A percentile compares a stretch with the other conserved stretches of the same genome.
These are phyloP conservation scores for Simalia tracyae DNA, from an alignment of 2,797 vertebrate genomes.

Conservation along the genomic window DNA sequence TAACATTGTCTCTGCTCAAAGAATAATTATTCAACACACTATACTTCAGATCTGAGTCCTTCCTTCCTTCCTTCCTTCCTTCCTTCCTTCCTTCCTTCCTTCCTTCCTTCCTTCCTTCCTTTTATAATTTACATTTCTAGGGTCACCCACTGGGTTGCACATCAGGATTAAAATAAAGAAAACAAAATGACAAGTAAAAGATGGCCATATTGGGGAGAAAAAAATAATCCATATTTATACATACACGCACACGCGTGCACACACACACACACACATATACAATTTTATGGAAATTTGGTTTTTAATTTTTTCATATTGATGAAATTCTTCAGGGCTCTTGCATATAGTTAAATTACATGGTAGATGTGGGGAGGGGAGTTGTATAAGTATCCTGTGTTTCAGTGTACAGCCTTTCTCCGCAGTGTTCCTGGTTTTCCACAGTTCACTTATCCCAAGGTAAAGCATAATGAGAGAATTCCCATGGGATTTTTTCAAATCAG, in stretches of 20 bases:
- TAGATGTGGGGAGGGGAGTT: not conserved
- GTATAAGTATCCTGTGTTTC: not conserved
- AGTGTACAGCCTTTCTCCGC: not conserved
- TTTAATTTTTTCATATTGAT: not conserved
- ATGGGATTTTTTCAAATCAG: no score
- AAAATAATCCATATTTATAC: not conserved
- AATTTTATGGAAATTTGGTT: not conserved
- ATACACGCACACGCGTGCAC: no score
- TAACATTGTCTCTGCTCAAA: fast-evolving
- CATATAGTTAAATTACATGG: not conserved
- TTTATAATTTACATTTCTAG: not conserved
- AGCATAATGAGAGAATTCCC: no score
- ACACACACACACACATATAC: not conserved
- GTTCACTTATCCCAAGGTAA: not conserved
- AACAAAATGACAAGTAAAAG: not conserved
- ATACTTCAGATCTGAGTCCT: not conserved
- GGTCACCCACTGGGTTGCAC: not conserved
- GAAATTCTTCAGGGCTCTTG: not conserved
- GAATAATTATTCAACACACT: not conserved
- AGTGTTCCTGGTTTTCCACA: not conserved
- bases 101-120: no score
- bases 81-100: no score
- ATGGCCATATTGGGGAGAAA: not conserved
- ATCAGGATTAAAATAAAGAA: not conserved
- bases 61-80: not conserved